A percentile compares a stretch with the other conserved stretches of the same genome.
Evolutionary conservation across 2,113 vertebrate species (phyloP).

Genomic region (Thryonomys swinderianus): DNA sequence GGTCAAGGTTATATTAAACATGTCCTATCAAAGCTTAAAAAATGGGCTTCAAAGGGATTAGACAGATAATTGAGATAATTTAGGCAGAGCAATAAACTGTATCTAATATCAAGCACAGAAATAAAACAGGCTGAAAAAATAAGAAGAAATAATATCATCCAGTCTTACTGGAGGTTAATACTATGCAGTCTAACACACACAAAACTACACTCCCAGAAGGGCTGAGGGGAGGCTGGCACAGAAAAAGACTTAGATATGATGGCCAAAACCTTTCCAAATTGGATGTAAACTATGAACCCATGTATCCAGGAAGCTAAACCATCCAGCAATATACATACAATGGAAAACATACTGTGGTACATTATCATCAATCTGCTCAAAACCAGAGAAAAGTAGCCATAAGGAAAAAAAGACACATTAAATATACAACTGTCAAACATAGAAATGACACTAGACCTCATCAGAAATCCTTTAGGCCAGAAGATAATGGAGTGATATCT

Average conservation of each 20-base stretch:
- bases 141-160: neutral
- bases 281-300: neutral
- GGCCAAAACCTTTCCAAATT: neutral
- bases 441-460: neutral
- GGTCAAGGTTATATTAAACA: neutral
- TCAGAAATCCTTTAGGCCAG: neutral
- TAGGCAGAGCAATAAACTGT: neutral
- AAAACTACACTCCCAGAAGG: neutral
- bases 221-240: neutral
- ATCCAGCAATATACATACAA: neutral
- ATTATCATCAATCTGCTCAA: neutral
- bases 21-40: neutral
- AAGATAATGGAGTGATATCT: neutral
- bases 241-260: neutral
- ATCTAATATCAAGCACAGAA: neutral
- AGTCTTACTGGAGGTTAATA: neutral
- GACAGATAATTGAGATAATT: too few species aligned
- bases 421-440: neutral
- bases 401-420: neutral
- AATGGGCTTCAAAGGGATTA: neutral
- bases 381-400: neutral
- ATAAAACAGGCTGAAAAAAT: neutral
- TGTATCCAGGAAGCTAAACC: neutral
- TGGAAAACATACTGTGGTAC: neutral
- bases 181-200: neutral